Evolutionary conservation across 1,140 invertebrate species (phyloP).

Genomic region (Dinoponera quadriceps): DNA sequence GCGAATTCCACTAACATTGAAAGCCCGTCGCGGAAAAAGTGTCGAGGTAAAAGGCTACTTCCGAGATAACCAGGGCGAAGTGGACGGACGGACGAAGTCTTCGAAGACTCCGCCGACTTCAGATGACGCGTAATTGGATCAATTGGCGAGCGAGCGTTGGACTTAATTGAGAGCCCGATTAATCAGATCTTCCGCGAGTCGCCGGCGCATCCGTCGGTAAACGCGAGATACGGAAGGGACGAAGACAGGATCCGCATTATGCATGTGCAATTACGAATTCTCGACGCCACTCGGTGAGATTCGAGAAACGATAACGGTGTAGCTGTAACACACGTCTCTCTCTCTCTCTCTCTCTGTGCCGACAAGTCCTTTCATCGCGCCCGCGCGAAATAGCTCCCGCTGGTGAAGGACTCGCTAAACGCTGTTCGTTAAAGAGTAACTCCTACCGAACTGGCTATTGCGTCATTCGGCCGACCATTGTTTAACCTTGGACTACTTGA

Average conservation of each 20-base stretch:
- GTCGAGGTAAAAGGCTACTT: background rate
- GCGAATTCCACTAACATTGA: background rate
- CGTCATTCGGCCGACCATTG: conserved; percentile 11
- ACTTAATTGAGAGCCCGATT: conserved; percentile 74
- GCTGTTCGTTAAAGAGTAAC: background rate
- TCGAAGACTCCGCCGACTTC: conserved; percentile 63
- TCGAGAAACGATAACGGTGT: background rate
- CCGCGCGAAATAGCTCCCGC: background rate
- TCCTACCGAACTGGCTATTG: background rate
- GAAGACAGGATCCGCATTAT: background rate
- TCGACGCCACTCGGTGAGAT: background rate
- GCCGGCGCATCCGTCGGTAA: background rate
- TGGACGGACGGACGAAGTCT: conserved; percentile 37
- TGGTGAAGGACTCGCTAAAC: background rate
- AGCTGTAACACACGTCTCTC: background rate
- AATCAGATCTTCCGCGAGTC: conserved; percentile 62
- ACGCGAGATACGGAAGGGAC: background rate
- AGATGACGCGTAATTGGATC: conserved; percentile 70
- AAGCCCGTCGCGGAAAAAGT: background rate
- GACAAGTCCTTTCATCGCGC: background rate
- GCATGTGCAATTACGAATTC: conserved; percentile 14
- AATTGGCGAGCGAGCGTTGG: conserved; percentile 61
- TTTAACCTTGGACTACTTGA: conserved; percentile 56
- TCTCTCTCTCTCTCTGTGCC: too few relatives aligned
- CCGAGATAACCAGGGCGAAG: background rate